Percentiles rank a stretch among this genome's conserved stretches.
phyloP scores from a whole-genome alignment of 1,140 invertebrate genomes.

The Manduca sexta region DNA sequence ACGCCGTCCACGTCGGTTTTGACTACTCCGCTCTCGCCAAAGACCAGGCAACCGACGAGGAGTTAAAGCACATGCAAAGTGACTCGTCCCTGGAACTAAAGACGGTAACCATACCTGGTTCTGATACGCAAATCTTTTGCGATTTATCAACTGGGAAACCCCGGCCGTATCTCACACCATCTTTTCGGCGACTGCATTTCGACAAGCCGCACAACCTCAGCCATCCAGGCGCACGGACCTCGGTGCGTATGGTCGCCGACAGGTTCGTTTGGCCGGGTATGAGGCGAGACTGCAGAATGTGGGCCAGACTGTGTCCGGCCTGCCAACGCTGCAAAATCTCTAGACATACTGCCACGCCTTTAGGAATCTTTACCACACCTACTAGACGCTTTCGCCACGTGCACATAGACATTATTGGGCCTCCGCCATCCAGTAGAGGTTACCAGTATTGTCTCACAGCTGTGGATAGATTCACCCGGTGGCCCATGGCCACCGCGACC shows the following conservation, averaged over 20 bases:
- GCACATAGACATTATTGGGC: constrained; percentile 9
- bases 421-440: neutral
- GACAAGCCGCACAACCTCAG: neutral
- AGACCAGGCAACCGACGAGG: too few relatives aligned
- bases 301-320: neutral
- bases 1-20: neutral
- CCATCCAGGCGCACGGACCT: neutral
- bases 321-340: constrained; percentile 4
- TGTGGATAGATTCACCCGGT: constrained; percentile 1
- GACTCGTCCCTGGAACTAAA: neutral
- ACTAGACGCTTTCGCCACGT: neutral
- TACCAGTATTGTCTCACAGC: constrained; percentile 6
- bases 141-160: neutral
- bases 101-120: neutral
- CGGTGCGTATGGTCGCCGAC: neutral
- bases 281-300: neutral
- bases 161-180: neutral
- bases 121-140: neutral
- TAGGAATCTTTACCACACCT: neutral
- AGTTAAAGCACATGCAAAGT: too few relatives aligned
- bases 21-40: too few relatives aligned
- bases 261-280: neutral
- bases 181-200: neutral
- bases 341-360: constrained; percentile 1
- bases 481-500: constrained; percentile 7